Base-by-base conservation (phyloP, 2,797 vertebrate species). In the Lagodon rhomboides region DNA sequence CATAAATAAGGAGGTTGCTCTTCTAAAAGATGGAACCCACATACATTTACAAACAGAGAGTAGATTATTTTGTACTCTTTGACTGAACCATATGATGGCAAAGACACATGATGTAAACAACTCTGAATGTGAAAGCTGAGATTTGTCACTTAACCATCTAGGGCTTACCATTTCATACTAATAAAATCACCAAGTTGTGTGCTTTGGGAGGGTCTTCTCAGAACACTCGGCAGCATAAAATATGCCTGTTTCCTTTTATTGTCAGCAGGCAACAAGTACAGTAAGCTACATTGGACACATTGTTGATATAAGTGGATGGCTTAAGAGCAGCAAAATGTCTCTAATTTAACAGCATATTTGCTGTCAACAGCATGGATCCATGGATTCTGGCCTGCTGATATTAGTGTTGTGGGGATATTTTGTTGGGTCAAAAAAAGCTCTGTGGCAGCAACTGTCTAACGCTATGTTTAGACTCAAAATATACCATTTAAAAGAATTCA, bases 341-440 rank as follows among this genome's bases (percentile, higher is more conserved):
- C 11, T n/a, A n/a, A 51, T 65, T 66, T 22, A 46, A 22, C 61
- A 44, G 16, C 23, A 38, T 51, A 51, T 51, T 49, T 20, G 46
- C 22, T 70, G 59, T 77, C 38, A 78, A 54, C 16, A 56, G 63
- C 58, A 41, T 53, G 49, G 49, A 41, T 12, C 49, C 17, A 38
- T 16, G 30, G 18, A 56, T 17, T 5, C 5, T n/a, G 5, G 17
- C 30, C 44, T 66, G 54, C 64, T 79, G 49, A 25, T 77, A 44
- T 73, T 38, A 46, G 49, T 23, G 50, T n/a, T 64, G 55, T 69
- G 43, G 58, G 58, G 73, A 58, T 70, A 44, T 41, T 23, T 79
- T 60, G 60, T 53, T 55, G 22, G 41, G 56, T 70, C 69, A 69
- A 13, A 34, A 50, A 20, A 64, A 59, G n/a, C 46, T n/a, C 16